Percentiles rank a stretch among this genome's conserved stretches.
These are phyloP conservation scores for Helicoverpa zea DNA, from an alignment of 1,140 invertebrate species.

Conservation along the genomic window DNA sequence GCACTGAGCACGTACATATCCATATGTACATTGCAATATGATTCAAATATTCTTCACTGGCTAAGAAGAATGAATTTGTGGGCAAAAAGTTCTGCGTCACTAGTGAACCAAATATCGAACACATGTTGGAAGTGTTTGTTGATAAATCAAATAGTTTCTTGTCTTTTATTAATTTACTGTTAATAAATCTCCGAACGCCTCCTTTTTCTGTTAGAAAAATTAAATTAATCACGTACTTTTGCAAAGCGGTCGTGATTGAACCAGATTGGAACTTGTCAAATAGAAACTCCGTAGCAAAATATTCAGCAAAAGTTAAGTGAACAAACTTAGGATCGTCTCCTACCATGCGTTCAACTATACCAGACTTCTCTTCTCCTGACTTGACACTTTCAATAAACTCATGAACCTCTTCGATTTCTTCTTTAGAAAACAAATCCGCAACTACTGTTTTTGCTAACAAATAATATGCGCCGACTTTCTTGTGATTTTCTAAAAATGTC, in stretches of 20 bases:
- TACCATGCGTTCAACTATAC: not conserved
- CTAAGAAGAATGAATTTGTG: too few relatives aligned
- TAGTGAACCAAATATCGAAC: too few relatives aligned
- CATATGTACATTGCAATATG: too few relatives aligned
- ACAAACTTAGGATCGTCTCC: not conserved
- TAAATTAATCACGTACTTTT: conserved; percentile 13
- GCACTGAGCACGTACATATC: too few relatives aligned
- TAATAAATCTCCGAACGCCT: conserved; percentile 24
- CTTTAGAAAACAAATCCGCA: not conserved
- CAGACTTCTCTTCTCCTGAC: not conserved
- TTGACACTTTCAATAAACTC: not conserved
- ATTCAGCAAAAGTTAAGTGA: conserved; percentile 40
- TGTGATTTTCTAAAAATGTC: not conserved
- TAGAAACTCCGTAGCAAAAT: conserved; percentile 44
- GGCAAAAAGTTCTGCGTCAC: too few relatives aligned
- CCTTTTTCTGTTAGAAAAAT: conserved; percentile 3
- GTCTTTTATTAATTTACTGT: conserved; percentile 27
- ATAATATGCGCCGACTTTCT: not conserved
- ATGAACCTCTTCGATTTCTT: not conserved
- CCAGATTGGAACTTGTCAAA: conserved; percentile 27
- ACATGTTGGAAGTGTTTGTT: not conserved
- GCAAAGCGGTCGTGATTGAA: not conserved
- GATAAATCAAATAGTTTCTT: conserved; percentile 10
- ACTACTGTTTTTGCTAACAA: not conserved
- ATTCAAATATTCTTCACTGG: too few relatives aligned